Base-by-base conservation (phyloP, 64 coral and sea anemone species). In the Porites australiensis region DNA sequence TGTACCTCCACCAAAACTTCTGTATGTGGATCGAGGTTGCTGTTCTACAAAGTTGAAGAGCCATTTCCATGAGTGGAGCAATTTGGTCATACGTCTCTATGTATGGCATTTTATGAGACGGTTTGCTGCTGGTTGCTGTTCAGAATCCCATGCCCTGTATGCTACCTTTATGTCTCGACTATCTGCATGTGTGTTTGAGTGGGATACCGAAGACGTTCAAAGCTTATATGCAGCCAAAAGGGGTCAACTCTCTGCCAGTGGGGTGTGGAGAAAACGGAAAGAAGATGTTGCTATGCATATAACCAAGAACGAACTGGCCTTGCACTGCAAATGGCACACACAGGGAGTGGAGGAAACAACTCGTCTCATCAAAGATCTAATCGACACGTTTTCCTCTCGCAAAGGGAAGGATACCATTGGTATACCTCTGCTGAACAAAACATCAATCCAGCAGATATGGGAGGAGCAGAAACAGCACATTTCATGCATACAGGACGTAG, bases 1-100 rank as follows among this genome's bases (percentile, higher is more conserved):
- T 44, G 77, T 94, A 13, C 52, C 92, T 2, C 79, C 68, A 68
- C 70, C 88, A 45, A 44, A 72, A 21, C 66, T 70, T 4, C 66
- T 94, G 0, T 94, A 94, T 66, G 78, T 89, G 64, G 70, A 94
- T 70, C 9, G 82, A 8, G 88, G 79, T 23, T 95, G 82, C 63
- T 87, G 82, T 70, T 1, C 8, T 59, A 43, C 13, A 95, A 95
- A 37, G 48, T 62, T 9, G 50, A 86, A 15, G 52, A 20, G 19
- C 14, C 63, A 15, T 79, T 87, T 54, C 50, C 14, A 0, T 19
- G n/a, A 16, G 0, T 91, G 82, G 88, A 53, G 74, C 37, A 77
- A 72, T 6, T 13, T 87, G 27, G 6, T 44, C 14, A 77, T 95
- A 8, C 44, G 62, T 10, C 87, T 95, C 1, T 72, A 91, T 47